Evolutionary conservation across 1,140 invertebrate species (phyloP).

Genomic region (Andrena cerasifolii): DNA sequence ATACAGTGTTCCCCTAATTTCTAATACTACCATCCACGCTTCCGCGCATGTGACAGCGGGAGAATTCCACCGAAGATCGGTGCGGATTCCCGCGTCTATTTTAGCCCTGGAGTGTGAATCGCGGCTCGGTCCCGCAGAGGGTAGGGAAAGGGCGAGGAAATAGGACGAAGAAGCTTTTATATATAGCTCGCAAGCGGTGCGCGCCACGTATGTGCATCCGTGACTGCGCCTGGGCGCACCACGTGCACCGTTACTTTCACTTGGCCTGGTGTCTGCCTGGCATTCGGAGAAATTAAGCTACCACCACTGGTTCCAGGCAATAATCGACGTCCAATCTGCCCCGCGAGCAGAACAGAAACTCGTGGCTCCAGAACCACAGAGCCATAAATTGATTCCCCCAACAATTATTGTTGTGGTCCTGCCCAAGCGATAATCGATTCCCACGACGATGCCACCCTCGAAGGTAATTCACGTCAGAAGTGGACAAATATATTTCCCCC

Average conservation of each 20-base stretch:
- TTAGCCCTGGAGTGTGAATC: background rate
- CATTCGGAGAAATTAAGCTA: no score
- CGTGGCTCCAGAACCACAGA: no score
- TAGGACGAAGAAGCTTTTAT: background rate
- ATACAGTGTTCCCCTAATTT: background rate
- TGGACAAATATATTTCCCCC: constrained; percentile 25
- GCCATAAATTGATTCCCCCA: constrained; percentile 16
- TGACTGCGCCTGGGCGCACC: background rate
- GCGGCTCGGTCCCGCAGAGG: background rate
- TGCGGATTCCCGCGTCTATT: constrained; percentile 8
- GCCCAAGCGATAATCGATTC: constrained; percentile 23
- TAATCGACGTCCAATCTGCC: no score
- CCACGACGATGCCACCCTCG: constrained; percentile 17
- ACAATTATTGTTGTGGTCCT: constrained; percentile 5
- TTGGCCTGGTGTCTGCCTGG: no score
- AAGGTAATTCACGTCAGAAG: constrained; percentile 26
- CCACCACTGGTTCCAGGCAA: no score
- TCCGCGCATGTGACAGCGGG: no score
- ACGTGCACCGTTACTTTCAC: background rate
- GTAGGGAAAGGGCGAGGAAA: background rate
- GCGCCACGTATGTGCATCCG: no score
- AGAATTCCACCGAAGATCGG: background rate
- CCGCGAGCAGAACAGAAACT: no score
- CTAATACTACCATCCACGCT: background rate
- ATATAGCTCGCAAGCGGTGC: background rate